Conservation (phyloP, 2,888 invertebrate species). For the Vandiemenella viatica region DNA sequence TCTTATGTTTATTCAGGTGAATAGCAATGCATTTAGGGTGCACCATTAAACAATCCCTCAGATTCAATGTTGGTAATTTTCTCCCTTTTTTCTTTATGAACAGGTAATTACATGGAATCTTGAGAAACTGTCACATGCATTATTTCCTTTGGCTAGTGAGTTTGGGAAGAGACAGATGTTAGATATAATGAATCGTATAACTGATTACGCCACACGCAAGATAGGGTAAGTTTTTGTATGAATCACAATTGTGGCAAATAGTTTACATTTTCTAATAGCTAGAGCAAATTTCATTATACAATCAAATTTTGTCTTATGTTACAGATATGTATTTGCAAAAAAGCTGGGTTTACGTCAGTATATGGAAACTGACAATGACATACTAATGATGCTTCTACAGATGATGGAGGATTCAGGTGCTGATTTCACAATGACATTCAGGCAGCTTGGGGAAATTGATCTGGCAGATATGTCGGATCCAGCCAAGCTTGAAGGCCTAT, state of each 20-base stretch:
- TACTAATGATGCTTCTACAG: constrained; percentile 38
- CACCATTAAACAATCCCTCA: not conserved
- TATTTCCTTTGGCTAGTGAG: constrained; percentile 31
- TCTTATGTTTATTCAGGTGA: not conserved
- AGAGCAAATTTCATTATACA: too few relatives aligned
- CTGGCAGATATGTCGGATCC: constrained; percentile 31
- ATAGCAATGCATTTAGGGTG: not conserved
- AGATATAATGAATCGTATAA: constrained; percentile 20
- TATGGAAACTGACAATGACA: constrained; percentile 33
- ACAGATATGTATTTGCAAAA: constrained; percentile 33
- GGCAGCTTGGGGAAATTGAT: constrained; percentile 38
- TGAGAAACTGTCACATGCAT: constrained; percentile 39
- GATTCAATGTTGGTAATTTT: not conserved
- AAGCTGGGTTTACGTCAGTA: constrained; percentile 39
- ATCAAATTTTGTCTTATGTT: too few relatives aligned
- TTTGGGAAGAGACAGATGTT: constrained; percentile 36
- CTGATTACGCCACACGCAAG: not conserved
- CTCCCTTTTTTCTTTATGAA: not conserved
- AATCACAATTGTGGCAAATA: not conserved
- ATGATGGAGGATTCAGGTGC: constrained; percentile 48
- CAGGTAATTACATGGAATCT: constrained; percentile 47
- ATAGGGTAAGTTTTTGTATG: not conserved
- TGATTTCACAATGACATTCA: constrained; percentile 45
- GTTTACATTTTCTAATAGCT: too few relatives aligned
- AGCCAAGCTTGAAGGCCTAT: constrained; percentile 30